Conservation (phyloP, 2,888 invertebrate species). For the Drosophila multiciliata region DNA sequence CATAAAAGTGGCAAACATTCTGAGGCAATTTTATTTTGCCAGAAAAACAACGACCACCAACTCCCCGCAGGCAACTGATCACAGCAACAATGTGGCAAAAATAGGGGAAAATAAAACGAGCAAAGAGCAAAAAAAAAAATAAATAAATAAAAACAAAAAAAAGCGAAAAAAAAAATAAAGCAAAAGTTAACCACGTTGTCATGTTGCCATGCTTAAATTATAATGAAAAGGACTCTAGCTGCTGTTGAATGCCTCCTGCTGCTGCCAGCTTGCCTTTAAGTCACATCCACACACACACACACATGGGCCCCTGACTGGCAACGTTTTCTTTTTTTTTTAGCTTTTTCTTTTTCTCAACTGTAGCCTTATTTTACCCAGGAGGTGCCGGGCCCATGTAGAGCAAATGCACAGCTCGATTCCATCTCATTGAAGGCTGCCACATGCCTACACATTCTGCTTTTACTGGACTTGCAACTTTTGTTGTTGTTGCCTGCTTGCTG, state of each 20-base stretch:
- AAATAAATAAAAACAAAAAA: slow-evolving; percentile 1
- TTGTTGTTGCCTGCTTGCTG: slow-evolving; percentile 8
- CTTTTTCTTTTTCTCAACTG: slow-evolving; percentile 32
- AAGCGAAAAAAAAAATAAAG: slow-evolving; percentile 58
- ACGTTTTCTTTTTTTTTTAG: slow-evolving; percentile 19
- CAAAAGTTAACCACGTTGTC: slow-evolving; percentile 81
- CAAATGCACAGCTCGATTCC: slow-evolving; percentile 76
- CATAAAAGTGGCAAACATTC: slow-evolving; percentile 67
- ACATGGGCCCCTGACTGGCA: slow-evolving; percentile 24
- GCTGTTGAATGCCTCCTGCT: slow-evolving; percentile 54
- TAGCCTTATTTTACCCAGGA: slow-evolving; percentile 65
- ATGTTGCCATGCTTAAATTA: slow-evolving; percentile 82
- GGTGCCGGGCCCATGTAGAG: slow-evolving; percentile 50
- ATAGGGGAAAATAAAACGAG: slow-evolving; percentile 13
- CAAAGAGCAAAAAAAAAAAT: slow-evolving; percentile 4
- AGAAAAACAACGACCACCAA: slow-evolving; percentile 41
- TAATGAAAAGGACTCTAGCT: slow-evolving; percentile 79
- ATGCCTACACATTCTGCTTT: slow-evolving; percentile 39
- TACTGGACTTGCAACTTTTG: slow-evolving; percentile 34
- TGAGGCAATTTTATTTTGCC: slow-evolving; percentile 72
- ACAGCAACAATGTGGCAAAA: slow-evolving; percentile 57
- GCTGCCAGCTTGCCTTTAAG: slow-evolving; percentile 45
- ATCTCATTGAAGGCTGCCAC: slow-evolving; percentile 71
- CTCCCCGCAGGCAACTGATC: slow-evolving; percentile 67
- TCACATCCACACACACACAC: slow-evolving; percentile 24